Conservation (phyloP, 2,797 vertebrate genomes). For the Lophotriccus pileatus region DNA sequence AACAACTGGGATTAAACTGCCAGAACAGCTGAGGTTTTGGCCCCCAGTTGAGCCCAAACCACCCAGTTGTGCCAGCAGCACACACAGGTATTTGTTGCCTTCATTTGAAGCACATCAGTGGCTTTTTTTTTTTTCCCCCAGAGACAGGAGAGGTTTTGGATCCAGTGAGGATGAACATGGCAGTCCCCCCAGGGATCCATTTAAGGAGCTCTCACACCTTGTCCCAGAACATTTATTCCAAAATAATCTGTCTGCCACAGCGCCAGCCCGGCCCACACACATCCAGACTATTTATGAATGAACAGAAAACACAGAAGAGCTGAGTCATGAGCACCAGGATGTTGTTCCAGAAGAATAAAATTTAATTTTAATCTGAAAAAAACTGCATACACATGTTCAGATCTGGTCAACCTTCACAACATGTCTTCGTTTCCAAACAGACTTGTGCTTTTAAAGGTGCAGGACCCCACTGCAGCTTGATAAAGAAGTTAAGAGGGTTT, state of each 20-base stretch:
- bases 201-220: neutral
- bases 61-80: neutral
- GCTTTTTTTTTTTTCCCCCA: fast-evolving
- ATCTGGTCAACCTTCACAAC: conserved; percentile 60
- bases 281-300: neutral
- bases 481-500: neutral
- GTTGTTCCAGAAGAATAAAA: conserved; percentile 49
- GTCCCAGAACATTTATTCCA: neutral
- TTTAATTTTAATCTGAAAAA: conserved; percentile 65
- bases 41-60: neutral
- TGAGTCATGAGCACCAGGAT: neutral
- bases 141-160: neutral
- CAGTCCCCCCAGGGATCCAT: too few relatives aligned
- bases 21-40: neutral
- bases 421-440: conserved; percentile 34
- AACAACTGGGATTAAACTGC: neutral
- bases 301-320: neutral
- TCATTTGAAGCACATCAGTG: neutral
- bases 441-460: conserved; percentile 13
- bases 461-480: conserved; percentile 24
- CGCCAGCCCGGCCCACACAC: neutral
- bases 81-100: neutral
- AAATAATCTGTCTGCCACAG: neutral
- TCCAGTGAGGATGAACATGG: neutral
- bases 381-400: conserved; percentile 57